Conservation (phyloP, 2,888 invertebrate species). For the Empis livida region DNA sequence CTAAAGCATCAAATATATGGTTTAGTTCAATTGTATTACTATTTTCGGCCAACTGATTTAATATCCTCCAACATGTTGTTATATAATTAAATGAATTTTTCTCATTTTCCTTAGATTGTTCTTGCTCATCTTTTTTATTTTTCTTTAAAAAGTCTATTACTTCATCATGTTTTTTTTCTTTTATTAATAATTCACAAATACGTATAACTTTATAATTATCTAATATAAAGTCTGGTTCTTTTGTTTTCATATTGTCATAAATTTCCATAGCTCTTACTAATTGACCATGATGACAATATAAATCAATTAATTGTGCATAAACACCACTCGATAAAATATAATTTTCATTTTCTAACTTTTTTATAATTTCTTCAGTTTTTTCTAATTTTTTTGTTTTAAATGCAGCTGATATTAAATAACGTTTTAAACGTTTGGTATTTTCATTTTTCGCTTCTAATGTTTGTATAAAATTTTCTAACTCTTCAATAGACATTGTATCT, state of each 20-base stretch:
- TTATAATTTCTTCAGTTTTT: slow-evolving; percentile 38
- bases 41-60: slow-evolving; percentile 54
- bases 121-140: slow-evolving; percentile 31
- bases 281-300: slow-evolving; percentile 47
- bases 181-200: slow-evolving; percentile 45
- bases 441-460: slow-evolving; percentile 44
- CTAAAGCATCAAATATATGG: slow-evolving; percentile 46
- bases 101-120: slow-evolving; percentile 14
- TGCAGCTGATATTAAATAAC: slow-evolving; percentile 46
- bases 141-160: slow-evolving; percentile 43
- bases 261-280: slow-evolving; percentile 48
- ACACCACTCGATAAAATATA: slow-evolving; percentile 45
- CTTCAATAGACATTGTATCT: slow-evolving; percentile 33
- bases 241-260: slow-evolving; percentile 37
- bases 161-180: slow-evolving; percentile 46
- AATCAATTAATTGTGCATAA: slow-evolving; percentile 51
- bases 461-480: slow-evolving; percentile 44
- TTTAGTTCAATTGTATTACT: slow-evolving; percentile 48
- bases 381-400: slow-evolving; percentile 48
- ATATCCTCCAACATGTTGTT: slow-evolving; percentile 49
- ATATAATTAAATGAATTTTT: slow-evolving; percentile 38
- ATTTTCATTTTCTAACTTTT: slow-evolving; percentile 45
- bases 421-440: slow-evolving; percentile 44
- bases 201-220: slow-evolving; percentile 48
- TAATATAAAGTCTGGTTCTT: slow-evolving; percentile 43